Evolutionary conservation across 2,888 invertebrate species (phyloP), one percentile per base, ranked within the genome.

Genomic region (Eilema griseolum): DNA sequence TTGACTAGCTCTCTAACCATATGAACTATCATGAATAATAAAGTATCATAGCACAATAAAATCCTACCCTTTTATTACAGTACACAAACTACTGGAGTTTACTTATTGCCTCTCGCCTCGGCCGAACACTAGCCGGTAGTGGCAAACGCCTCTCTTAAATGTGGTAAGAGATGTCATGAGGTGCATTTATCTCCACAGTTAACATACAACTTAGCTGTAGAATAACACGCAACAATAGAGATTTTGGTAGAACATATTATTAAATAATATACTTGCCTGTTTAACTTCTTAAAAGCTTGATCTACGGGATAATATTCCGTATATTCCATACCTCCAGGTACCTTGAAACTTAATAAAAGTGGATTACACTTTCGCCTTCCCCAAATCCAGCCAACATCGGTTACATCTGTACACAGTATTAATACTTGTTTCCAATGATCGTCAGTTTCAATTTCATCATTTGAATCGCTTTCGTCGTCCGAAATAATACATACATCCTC

Each of bases 211-310:
- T 20, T 46, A 46, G 0, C 0, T 46, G 20, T 20, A 61, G 1
- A 61, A 33, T 61, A 33, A 33, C 14, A 14, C 10, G 14, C 14
- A 37, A 16, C 2, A 16, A 2, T 62, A 62, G n/a, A 12, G 8
- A 8, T 16, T 14, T 33, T 37, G 7, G 37, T 62, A 26, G 1
- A 28, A 46, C 1, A 57, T 33, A n/a, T 12, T 7, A 66, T 20
- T 23, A 16, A 59, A 41, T 26, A 60, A 60, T 31, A 60, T 85
- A 93, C 94, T 93, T 84, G 94, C 95, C 89, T 82, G 70, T 89
- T 93, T 61, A 95, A 90, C 85, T 92, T 91, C 16, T 74, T 66
- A 70, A 91, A 89, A 7, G 92, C 92, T 77, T 89, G 89, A 33
- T 83, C 75, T 84, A 88, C 83, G 2, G 78, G 26, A 76, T 91